Base-by-base conservation (phyloP, 92 coral and sea anemone genomes). In the Umimayanthus chanpuru region DNA sequence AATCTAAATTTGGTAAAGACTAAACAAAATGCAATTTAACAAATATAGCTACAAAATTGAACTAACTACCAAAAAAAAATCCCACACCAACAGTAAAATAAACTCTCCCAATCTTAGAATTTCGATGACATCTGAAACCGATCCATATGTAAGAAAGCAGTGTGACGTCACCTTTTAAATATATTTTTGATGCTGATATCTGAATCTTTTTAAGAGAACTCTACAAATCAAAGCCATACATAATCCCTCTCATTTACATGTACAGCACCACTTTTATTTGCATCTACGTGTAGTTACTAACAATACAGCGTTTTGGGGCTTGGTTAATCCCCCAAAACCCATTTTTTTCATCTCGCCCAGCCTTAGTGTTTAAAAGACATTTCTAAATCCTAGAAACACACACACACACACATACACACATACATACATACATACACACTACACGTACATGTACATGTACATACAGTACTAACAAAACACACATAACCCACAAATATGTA, bases 291-390 rank as follows among this genome's bases (percentile, higher is more conserved):
- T 29, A 73, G 2, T 61, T 61, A 61, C 68, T 39, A 38, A 68
- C 25, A 80, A 80, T 71, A 80, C 71, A 15, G 58, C 58, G 7
- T 80, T 80, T 32, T 80, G 68, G 12, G 73, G 43, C 71, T 80
- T 39, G 0, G n/a, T 26, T 15, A n/a, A 29, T 38, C 23, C 64
- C 23, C 67, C 70, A 38, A 49, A 53, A 15, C 79, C 53, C 12
- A 75, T 75, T 53, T 75, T n/a, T 73, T 15, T 73, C 47, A 80
- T 64, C 7, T 39, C 9, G 41, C 44, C 29, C 41, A 9, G 26
- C 73, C 85, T 50, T 50, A 58, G 32, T 18, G 72, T 58, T 56
- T 58, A 80, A 50, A 80, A 80, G 38, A 6, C 18, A 1, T 29
- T 80, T 21, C 23, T n/a, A 14, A 80, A 56, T 18, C 7, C 71